These are phyloP conservation scores for Stenolophus ochropezus DNA, from an alignment of 2,888 invertebrate genomes.

Conservation along the genomic window DNA sequence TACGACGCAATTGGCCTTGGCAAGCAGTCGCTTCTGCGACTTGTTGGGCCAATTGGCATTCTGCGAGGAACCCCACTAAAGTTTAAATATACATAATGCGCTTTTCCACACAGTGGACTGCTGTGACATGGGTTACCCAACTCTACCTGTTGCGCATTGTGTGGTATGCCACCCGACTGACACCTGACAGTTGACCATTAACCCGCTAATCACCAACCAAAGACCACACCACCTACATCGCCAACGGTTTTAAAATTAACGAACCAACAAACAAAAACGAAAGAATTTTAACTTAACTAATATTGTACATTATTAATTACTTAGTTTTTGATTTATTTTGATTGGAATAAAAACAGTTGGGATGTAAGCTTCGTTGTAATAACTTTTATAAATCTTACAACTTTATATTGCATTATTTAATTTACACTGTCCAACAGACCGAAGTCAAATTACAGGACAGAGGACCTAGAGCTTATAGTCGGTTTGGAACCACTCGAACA, in stretches of 20 bases:
- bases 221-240: background rate
- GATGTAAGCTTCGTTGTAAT: no score
- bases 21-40: constrained; percentile 19
- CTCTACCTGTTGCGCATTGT: constrained; percentile 36
- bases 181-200: constrained; percentile 1
- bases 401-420: no score
- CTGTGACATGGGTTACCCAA: constrained; percentile 18
- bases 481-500: no score
- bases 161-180: background rate
- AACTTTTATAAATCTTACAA: no score
- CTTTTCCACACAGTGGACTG: constrained; percentile 5
- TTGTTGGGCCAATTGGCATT: constrained; percentile 46
- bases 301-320: no score
- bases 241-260: background rate
- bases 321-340: no score
- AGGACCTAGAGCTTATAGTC: no score
- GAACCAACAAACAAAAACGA: background rate
- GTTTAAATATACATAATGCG: constrained; percentile 43
- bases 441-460: no score
- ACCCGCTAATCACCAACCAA: background rate
- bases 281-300: no score
- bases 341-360: no score
- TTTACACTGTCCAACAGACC: no score
- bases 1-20: constrained; percentile 58
- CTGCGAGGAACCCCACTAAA: constrained; percentile 18